A percentile compares a stretch with the other conserved stretches of the same genome.
These are phyloP conservation scores for Lacerta bilineata DNA, from an alignment of 2,797 vertebrate genomes.

Conservation along the genomic window DNA sequence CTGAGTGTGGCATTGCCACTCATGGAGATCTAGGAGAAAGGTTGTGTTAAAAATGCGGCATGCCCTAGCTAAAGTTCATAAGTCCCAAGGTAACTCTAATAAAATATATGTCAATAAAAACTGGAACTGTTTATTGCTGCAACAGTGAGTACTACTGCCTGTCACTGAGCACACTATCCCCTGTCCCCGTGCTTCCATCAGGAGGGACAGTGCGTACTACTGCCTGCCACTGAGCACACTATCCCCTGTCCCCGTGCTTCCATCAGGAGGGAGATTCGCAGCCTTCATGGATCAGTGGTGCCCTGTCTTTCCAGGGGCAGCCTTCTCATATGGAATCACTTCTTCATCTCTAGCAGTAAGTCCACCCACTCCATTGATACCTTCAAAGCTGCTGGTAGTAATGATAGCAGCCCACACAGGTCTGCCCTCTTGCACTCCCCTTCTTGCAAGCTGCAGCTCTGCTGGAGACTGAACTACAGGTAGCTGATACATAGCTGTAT, in stretches of 20 bases:
- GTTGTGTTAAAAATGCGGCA: not conserved
- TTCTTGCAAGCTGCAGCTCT: not conserved
- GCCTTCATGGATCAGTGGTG: not conserved
- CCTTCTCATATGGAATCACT: slow-evolving; percentile 22
- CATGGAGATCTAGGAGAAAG: not conserved
- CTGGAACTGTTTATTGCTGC: slow-evolving; percentile 14
- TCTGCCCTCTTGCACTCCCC: not conserved
- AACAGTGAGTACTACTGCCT: not conserved
- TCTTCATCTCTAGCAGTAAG: slow-evolving; percentile 7
- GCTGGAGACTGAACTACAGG: not conserved
- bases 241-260: not conserved
- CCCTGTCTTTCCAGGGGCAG: not conserved
- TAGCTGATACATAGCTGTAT: not conserved
- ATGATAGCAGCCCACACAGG: not conserved
- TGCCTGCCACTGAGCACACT: not conserved
- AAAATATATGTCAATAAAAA: slow-evolving; percentile 10
- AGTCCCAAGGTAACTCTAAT: not conserved
- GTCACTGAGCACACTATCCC: not conserved
- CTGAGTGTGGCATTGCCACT: not conserved
- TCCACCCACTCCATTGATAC: not conserved
- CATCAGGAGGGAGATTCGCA: not conserved
- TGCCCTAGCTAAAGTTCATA: not conserved
- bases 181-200: too few species aligned
- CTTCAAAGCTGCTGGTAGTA: slow-evolving; percentile 14
- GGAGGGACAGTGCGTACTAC: not conserved